A percentile compares a stretch with the other conserved stretches of the same genome.
Conservation (phyloP, 1,140 invertebrate species). For the Phthorimaea operculella region DNA sequence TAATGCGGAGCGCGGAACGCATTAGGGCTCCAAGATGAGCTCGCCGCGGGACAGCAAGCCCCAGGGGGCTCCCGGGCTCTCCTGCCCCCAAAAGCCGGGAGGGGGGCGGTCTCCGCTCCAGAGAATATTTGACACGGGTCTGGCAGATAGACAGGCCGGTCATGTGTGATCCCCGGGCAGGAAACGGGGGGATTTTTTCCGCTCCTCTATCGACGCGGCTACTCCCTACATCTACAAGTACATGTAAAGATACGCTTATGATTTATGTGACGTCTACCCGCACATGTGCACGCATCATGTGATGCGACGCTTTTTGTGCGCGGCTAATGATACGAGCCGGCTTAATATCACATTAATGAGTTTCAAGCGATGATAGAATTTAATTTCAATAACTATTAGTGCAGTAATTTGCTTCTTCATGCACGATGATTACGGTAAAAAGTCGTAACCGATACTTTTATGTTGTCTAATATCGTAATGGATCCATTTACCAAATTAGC, state of each 20-base stretch:
- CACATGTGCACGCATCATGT: conserved; percentile 55
- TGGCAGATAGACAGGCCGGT: conserved; percentile 67
- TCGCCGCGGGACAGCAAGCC: conserved; percentile 62
- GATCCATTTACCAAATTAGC: conserved; percentile 29
- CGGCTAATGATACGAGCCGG: conserved; percentile 34
- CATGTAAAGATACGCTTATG: conserved; percentile 53
- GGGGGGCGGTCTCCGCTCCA: conserved; percentile 61
- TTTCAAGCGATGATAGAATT: conserved; percentile 27
- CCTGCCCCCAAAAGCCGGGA: conserved; percentile 38
- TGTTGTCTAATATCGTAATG: conserved; percentile 22
- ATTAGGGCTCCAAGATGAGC: conserved; percentile 65
- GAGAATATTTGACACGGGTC: conserved; percentile 68
- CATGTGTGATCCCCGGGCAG: conserved; percentile 64
- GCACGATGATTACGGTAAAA: conserved; percentile 13
- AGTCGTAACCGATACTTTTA: conserved; percentile 15
- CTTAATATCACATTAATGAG: conserved; percentile 34
- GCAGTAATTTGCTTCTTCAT: conserved; percentile 21
- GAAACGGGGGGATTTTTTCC: conserved; percentile 62
- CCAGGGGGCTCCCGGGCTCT: conserved; percentile 53
- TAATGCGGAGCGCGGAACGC: conserved; percentile 48
- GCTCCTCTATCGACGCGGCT: conserved; percentile 54
- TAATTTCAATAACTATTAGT: conserved; percentile 23
- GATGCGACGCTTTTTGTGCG: conserved; percentile 41
- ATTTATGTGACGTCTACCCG: conserved; percentile 52
- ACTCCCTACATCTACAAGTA: conserved; percentile 37